A percentile compares a stretch with the other conserved stretches of the same genome.
These are phyloP conservation scores for Metallyticus violacea DNA, from an alignment of 2,888 invertebrate species.

Conservation along the genomic window DNA sequence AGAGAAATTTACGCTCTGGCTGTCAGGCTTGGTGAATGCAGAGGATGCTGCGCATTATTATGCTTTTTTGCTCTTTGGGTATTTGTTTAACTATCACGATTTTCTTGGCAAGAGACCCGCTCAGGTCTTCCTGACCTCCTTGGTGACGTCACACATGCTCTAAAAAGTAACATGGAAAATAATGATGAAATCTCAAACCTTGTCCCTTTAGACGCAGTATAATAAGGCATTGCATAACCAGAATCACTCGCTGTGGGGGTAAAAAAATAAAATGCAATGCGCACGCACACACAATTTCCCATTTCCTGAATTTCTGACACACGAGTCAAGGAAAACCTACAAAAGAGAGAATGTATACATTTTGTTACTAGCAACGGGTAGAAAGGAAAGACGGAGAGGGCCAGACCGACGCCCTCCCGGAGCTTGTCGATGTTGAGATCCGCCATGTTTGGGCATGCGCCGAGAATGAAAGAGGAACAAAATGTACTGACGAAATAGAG, in stretches of 20 bases:
- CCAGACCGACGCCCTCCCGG: background rate
- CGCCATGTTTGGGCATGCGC: constrained; percentile 22
- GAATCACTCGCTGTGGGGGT: background rate
- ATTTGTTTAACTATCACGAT: too few species aligned
- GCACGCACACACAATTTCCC: background rate
- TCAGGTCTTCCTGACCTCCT: too few species aligned
- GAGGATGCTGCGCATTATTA: too few species aligned
- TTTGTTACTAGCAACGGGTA: background rate
- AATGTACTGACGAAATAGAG: background rate
- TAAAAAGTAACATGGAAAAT: too few species aligned
- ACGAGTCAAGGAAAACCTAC: background rate
- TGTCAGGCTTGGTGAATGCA: too few species aligned
- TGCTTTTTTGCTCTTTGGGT: too few species aligned
- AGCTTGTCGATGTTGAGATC: constrained; percentile 11
- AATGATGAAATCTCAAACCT: too few species aligned
- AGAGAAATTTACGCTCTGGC: too few species aligned
- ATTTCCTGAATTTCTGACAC: constrained; percentile 8
- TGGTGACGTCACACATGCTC: too few species aligned
- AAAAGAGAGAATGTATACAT: background rate
- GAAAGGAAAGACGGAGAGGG: background rate
- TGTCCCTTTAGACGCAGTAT: background rate
- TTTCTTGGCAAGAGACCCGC: too few species aligned
- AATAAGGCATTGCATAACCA: background rate
- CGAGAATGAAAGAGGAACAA: background rate
- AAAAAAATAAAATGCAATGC: too few species aligned